Conservation (phyloP, 1,140 invertebrate species). For the Magallana gigas region DNA sequence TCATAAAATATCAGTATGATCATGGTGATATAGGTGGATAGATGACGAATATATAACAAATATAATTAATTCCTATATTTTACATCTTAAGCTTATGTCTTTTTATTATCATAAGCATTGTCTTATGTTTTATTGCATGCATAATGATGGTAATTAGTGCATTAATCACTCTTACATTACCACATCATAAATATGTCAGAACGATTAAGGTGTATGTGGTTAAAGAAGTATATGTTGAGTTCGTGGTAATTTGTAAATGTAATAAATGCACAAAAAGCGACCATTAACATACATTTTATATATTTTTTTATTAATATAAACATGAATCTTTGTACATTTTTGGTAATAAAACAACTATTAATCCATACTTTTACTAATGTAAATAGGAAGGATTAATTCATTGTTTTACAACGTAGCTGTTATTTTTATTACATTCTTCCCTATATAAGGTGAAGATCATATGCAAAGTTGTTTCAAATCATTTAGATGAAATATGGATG, state of each 20-base stretch:
- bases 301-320: neutral
- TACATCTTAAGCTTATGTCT: too few relatives aligned
- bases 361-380: neutral
- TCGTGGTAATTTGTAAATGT: neutral
- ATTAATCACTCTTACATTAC: too few relatives aligned
- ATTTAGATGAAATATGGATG: neutral
- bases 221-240: neutral
- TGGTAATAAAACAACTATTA: neutral
- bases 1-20: too few relatives aligned
- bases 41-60: too few relatives aligned
- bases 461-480: neutral
- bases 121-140: too few relatives aligned
- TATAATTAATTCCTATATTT: too few relatives aligned
- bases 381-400: conserved; percentile 5
- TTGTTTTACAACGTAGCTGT: neutral
- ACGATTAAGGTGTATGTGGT: neutral
- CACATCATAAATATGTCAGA: neutral
- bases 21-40: too few relatives aligned
- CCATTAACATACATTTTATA: neutral
- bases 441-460: neutral
- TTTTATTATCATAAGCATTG: too few relatives aligned
- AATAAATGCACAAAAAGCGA: neutral
- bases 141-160: too few relatives aligned
- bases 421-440: neutral
- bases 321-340: neutral